Conservation (phyloP, 2,888 invertebrate genomes). For the Euproctis similis region DNA sequence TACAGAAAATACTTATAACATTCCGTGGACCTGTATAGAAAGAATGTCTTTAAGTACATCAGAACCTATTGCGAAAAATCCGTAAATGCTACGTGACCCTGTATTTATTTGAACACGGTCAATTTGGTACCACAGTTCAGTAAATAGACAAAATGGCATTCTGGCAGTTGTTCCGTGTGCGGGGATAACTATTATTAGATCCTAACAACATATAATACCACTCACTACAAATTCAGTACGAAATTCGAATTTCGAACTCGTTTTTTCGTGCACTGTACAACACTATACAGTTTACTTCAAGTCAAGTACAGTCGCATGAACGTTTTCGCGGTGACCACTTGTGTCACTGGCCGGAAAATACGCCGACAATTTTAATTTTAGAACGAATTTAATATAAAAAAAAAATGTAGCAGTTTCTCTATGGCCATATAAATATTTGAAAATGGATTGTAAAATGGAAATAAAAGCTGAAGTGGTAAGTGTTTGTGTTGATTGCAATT, state of each 20-base stretch:
- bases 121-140: conserved; percentile 5
- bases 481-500: no score
- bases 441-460: conserved; percentile 39
- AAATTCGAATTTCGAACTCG: conserved; percentile 12
- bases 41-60: no score
- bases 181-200: conserved; percentile 3
- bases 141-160: conserved; percentile 1
- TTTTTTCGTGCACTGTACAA: conserved; percentile 12
- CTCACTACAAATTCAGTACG: conserved; percentile 8
- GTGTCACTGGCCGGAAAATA: conserved; percentile 30
- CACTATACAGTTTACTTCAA: no score
- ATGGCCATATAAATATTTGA: conserved; percentile 6
- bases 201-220: conserved; percentile 2
- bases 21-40: no score
- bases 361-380: conserved; percentile 10
- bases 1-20: no score
- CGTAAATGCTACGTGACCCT: neutral
- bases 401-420: conserved; percentile 6
- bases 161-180: conserved; percentile 3
- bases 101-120: conserved; percentile 2
- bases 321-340: conserved; percentile 32
- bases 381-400: conserved; percentile 9
- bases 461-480: conserved; percentile 65
- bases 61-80: no score
- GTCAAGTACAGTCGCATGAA: conserved; percentile 38